These are phyloP conservation scores for Cancer borealis DNA, from an alignment of 2,888 invertebrate species.

Conservation along the genomic window DNA sequence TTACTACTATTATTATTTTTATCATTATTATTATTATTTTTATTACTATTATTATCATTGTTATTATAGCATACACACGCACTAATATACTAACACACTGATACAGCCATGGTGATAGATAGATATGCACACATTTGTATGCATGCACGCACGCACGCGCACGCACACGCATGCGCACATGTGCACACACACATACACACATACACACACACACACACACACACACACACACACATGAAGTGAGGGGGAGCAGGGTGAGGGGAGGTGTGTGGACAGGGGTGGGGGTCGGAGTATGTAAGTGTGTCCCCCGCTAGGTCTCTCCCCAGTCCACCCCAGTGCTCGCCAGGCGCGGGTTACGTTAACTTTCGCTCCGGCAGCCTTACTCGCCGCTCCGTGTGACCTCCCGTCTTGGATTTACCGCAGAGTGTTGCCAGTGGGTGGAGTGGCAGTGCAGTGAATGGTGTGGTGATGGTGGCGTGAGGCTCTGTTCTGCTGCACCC, in stretches of 20 bases:
- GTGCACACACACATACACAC: not conserved
- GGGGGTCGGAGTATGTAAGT: conserved; percentile 47
- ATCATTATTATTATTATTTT: not conserved
- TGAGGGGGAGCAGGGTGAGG: not conserved
- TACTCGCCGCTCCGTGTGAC: conserved; percentile 29
- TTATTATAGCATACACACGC: not conserved
- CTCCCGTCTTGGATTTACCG: conserved; percentile 40
- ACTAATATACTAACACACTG: not conserved
- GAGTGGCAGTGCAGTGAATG: conserved; percentile 15
- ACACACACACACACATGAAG: conserved; percentile 14
- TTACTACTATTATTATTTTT: not conserved
- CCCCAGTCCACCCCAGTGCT: conserved; percentile 54
- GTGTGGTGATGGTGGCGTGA: conserved; percentile 40
- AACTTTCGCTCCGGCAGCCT: conserved; percentile 56
- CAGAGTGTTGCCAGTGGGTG: conserved; percentile 34
- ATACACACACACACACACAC: not conserved
- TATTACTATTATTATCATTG: too few species aligned
- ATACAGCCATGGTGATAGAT: not conserved
- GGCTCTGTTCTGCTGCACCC: not conserved
- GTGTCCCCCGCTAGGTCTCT: conserved; percentile 32
- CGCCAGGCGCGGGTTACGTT: conserved; percentile 11
- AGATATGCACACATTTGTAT: not conserved
- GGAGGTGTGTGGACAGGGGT: not conserved
- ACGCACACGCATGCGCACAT: not conserved
- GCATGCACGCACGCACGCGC: conserved; percentile 15